Evolutionary conservation across 2,888 invertebrate species (phyloP).

Genomic region (Melieria picta): DNA sequence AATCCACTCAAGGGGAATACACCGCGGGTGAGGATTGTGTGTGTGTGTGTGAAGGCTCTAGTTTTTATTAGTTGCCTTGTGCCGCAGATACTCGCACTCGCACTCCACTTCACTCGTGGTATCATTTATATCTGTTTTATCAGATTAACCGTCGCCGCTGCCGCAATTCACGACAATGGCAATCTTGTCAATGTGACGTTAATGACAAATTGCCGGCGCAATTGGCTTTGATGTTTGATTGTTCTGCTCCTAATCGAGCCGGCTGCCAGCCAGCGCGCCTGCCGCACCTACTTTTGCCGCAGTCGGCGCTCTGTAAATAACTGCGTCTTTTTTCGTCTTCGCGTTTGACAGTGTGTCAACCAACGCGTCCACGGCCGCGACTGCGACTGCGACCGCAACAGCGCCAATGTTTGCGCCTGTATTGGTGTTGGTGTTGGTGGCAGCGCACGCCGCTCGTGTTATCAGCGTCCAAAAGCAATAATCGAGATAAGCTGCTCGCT

Average conservation of each 20-base stretch:
- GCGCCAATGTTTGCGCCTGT: background rate
- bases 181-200: constrained; percentile 61
- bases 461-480: constrained; percentile 38
- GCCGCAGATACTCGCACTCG: background rate
- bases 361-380: constrained; percentile 1
- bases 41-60: too few relatives aligned
- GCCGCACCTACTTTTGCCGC: constrained; percentile 3
- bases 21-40: too few relatives aligned
- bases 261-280: constrained; percentile 47
- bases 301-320: background rate
- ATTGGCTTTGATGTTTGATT: constrained; percentile 63
- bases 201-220: constrained; percentile 66
- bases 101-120: background rate
- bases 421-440: constrained; percentile 21
- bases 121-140: constrained; percentile 15
- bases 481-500: constrained; percentile 40
- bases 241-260: constrained; percentile 60
- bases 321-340: background rate
- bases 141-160: constrained; percentile 47
- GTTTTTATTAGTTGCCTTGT: background rate
- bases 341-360: constrained; percentile 5
- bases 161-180: constrained; percentile 47
- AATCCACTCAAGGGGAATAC: too few relatives aligned
- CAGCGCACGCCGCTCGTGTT: constrained; percentile 25
- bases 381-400: background rate